phyloP scores from a whole-genome alignment of 2,113 vertebrate genomes.

The Lipophrys pholis region DNA sequence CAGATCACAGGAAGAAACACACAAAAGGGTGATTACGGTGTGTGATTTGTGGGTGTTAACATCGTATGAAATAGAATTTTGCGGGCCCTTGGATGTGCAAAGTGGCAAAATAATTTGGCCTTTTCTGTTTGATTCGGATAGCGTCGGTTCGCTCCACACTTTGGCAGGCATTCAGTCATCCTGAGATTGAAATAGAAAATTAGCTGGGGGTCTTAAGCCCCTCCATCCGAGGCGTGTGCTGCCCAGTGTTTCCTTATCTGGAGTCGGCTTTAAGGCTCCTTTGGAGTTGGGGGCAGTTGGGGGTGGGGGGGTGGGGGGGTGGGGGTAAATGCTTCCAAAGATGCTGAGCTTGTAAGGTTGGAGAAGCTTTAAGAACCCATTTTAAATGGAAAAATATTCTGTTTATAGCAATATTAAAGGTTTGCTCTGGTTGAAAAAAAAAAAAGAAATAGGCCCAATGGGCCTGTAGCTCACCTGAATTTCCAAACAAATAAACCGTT shows the following conservation, averaged over 20 bases:
- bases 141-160: slow-evolving; percentile 20
- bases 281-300: not conserved
- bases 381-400: too few relatives aligned
- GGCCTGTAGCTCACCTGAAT: too few relatives aligned
- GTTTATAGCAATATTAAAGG: too few relatives aligned
- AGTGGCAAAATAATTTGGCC: slow-evolving; percentile 31
- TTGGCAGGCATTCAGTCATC: slow-evolving; percentile 51
- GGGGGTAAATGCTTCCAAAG: slow-evolving; percentile 29
- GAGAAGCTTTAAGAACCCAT: not conserved
- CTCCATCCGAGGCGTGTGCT: slow-evolving; percentile 22
- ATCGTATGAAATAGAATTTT: slow-evolving; percentile 16
- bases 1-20: not conserved
- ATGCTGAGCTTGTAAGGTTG: slow-evolving; percentile 13
- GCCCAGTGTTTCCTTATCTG: slow-evolving; percentile 57
- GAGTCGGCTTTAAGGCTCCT: slow-evolving; percentile 31
- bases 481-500: too few relatives aligned
- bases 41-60: slow-evolving; percentile 21
- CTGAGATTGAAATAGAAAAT: slow-evolving; percentile 64
- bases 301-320: not conserved
- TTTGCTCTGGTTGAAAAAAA: too few relatives aligned
- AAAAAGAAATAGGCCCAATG: too few relatives aligned
- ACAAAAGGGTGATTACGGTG: slow-evolving; percentile 15
- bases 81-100: slow-evolving; percentile 22
- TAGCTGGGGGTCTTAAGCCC: slow-evolving; percentile 65
- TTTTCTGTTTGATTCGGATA: slow-evolving; percentile 28